Evolutionary conservation across 92 coral and sea anemone genomes (phyloP), one percentile per base, ranked within the genome.

Genomic region (Epizoanthus fatuus): DNA sequence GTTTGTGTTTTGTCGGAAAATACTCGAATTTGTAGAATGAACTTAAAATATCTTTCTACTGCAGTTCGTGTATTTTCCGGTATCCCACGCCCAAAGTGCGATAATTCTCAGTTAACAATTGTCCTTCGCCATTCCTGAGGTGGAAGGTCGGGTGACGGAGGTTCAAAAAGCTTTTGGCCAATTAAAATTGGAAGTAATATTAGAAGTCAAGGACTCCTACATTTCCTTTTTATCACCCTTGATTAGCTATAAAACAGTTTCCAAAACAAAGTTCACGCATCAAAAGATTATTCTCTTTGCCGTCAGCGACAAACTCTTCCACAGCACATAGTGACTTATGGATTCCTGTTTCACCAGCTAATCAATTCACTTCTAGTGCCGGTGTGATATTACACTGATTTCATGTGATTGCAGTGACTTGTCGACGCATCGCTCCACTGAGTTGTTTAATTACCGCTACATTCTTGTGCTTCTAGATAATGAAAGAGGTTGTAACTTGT

Each of bases 361-460:
- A 42, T 77, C 55, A 42, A n/a, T 17, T 42, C 15, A 44, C 32
- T 16, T 44, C n/a, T 55, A 4, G 53, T 17, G 42, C 63, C 20
- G 44, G 44, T 60, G 19, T 38, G 19, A 77, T 77, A 60, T 38
- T 19, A 54, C 38, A 11, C 49, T 59, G 2, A n/a, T 20, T 59
- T 77, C 7, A 15, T 13, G 58, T 77, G 58, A 22, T 42, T 77
- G 82, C 55, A 4, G 57, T 13, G 45, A 4, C 44, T 75, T 77
- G 38, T 55, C 32, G 15, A 17, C 15, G 6, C 57, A 44, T 5
- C 82, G 82, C 82, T 77, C 82, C 82, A 77, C 11, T 62, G 82
- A 39, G 44, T 56, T 62, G 82, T 40, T 77, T 20, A 77, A 44
- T 51, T 40, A 77, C 82, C 68, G 82, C 82, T 77, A 22, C 82